phyloP scores from a whole-genome alignment of 1,140 invertebrate species.

The Plutomurus gul region DNA sequence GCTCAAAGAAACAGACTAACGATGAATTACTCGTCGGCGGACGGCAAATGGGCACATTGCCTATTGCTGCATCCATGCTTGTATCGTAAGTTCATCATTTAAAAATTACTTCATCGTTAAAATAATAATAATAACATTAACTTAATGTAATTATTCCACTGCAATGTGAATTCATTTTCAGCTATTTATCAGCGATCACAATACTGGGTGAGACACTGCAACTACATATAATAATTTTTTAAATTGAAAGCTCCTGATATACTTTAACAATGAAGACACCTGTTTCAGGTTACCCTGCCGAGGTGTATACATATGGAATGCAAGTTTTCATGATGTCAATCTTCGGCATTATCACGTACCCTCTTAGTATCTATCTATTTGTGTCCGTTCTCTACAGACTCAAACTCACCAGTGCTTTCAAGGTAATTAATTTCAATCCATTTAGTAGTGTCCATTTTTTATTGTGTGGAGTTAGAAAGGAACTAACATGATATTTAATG shows the following conservation, averaged over 20 bases:
- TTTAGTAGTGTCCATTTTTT: too few relatives aligned
- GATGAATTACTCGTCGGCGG: slow-evolving; percentile 50
- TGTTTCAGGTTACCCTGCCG: slow-evolving; percentile 38
- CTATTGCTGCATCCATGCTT: slow-evolving; percentile 48
- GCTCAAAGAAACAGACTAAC: slow-evolving; percentile 42
- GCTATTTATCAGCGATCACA: slow-evolving; percentile 43
- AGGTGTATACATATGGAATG: slow-evolving; percentile 40
- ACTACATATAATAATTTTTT: not conserved
- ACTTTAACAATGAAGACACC: too few relatives aligned
- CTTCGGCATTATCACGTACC: not conserved
- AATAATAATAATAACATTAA: too few relatives aligned
- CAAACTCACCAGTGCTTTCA: slow-evolving; percentile 42
- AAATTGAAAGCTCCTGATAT: not conserved
- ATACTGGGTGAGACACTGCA: slow-evolving; percentile 43
- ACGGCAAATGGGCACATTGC: slow-evolving; percentile 44
- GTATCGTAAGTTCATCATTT: too few relatives aligned
- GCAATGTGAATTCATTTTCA: too few relatives aligned
- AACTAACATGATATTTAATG: not conserved
- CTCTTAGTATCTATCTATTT: slow-evolving; percentile 35
- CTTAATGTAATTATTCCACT: too few relatives aligned
- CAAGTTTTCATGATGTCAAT: slow-evolving; percentile 41
- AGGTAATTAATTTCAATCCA: not conserved
- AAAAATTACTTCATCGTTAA: too few relatives aligned
- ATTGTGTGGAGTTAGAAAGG: too few relatives aligned
- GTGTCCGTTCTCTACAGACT: slow-evolving; percentile 48